phyloP scores from a whole-genome alignment of 1,140 invertebrate genomes.

The Drosophila pruinosa region DNA sequence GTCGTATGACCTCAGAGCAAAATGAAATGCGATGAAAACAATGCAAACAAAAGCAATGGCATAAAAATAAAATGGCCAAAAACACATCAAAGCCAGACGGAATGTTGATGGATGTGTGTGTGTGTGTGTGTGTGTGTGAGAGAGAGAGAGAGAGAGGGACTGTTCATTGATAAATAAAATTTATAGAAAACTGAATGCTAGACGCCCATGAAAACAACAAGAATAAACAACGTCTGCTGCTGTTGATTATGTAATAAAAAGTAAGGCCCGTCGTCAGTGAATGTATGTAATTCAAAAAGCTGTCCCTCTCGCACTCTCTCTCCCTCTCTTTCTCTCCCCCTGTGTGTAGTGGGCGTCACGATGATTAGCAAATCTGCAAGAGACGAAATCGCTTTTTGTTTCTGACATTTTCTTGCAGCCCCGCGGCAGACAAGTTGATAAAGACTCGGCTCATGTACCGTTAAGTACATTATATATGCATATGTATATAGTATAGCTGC shows the following conservation, averaged over 20 bases:
- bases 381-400: constrained; percentile 5
- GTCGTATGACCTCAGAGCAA: constrained; percentile 15
- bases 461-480: constrained; percentile 11
- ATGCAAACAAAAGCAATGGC: not conserved
- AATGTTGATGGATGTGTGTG: constrained; percentile 22
- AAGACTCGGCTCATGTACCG: constrained; percentile 15
- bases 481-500: too few relatives aligned
- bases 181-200: constrained; percentile 43
- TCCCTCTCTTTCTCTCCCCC: not conserved
- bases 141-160: not conserved
- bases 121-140: not conserved
- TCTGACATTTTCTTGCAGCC: constrained; percentile 8
- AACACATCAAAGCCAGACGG: constrained; percentile 38
- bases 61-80: constrained; percentile 1
- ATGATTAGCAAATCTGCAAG: constrained; percentile 54
- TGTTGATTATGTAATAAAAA: constrained; percentile 51
- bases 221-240: constrained; percentile 28
- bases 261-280: constrained; percentile 32
- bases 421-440: constrained; percentile 18
- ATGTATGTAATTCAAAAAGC: constrained; percentile 50
- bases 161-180: constrained; percentile 47
- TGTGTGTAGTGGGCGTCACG: constrained; percentile 34
- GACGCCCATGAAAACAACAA: constrained; percentile 38
- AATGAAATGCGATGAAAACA: constrained; percentile 4
- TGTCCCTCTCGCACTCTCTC: not conserved